A percentile compares a stretch with the other conserved stretches of the same genome.
phyloP scores from a whole-genome alignment of 23 tunicate genomes.

The Ciona savignyi region DNA sequence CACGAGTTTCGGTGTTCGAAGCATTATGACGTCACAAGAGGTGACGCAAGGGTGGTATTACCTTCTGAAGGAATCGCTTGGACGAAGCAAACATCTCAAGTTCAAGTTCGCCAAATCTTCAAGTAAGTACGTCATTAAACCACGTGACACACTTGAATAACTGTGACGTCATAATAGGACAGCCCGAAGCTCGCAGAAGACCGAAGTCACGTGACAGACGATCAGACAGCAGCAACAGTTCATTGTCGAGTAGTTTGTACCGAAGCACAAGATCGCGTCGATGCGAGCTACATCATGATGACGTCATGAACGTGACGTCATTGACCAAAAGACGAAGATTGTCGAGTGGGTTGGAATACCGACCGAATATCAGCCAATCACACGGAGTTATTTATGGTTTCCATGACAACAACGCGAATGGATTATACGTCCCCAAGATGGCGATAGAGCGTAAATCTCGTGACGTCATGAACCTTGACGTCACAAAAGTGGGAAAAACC shows the following conservation, averaged over 20 bases:
- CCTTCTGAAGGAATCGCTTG: constrained; percentile 36
- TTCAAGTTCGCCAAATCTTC: background rate
- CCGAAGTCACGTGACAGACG: background rate
- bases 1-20: constrained; percentile 46
- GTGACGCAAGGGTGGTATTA: constrained; percentile 58
- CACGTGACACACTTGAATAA: background rate
- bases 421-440: background rate
- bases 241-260: background rate
- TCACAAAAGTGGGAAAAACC: constrained; percentile 21
- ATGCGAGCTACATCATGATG: background rate
- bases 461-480: background rate
- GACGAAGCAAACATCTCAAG: constrained; percentile 28
- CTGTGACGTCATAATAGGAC: background rate
- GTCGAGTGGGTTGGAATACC: background rate
- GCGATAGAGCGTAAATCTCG: constrained; percentile 14
- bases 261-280: constrained; percentile 4
- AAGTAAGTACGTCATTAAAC: background rate
- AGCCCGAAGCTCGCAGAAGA: background rate
- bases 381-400: background rate
- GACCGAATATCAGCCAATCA: background rate
- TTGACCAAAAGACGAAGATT: background rate
- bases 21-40: constrained; percentile 10
- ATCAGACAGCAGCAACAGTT: constrained; percentile 1
- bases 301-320: background rate
- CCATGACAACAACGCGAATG: background rate